phyloP scores from a whole-genome alignment of 2,888 invertebrate species.

The Villa cingulata region DNA sequence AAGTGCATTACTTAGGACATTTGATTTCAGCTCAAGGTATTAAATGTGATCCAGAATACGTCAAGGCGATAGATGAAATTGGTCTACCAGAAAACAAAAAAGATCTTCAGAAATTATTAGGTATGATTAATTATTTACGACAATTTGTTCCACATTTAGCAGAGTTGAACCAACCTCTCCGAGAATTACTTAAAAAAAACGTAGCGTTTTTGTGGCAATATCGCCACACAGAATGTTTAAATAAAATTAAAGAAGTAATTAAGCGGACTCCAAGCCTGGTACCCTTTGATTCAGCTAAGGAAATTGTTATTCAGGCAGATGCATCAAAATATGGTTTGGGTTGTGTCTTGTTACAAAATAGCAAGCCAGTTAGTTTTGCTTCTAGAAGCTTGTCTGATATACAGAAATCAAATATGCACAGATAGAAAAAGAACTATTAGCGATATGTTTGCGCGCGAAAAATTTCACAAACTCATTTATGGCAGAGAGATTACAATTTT shows the following conservation, averaged over 20 bases:
- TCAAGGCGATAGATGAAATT: slow-evolving; percentile 3
- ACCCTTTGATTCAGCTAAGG: neutral
- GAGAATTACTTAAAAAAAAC: neutral
- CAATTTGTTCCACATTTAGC: slow-evolving; percentile 1
- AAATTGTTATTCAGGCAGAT: slow-evolving; percentile 4
- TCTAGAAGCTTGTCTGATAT: slow-evolving; percentile 18
- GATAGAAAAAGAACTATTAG: slow-evolving; percentile 14
- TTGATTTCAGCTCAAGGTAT: slow-evolving; percentile 10
- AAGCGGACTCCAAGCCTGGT: neutral
- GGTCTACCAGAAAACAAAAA: slow-evolving; percentile 4
- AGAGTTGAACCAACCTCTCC: neutral
- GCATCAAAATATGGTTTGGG: slow-evolving; percentile 9
- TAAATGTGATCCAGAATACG: slow-evolving; percentile 4
- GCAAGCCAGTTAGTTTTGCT: slow-evolving; percentile 13
- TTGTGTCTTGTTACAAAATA: slow-evolving; percentile 6
- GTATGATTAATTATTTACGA: slow-evolving; percentile 13
- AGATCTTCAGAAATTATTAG: slow-evolving; percentile 8
- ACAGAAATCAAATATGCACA: slow-evolving; percentile 14
- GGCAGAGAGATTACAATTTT: too few relatives aligned
- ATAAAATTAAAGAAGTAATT: neutral
- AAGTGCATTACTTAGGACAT: slow-evolving; percentile 21
- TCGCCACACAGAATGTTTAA: slow-evolving; percentile 5
- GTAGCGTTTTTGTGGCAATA: slow-evolving; percentile 20
- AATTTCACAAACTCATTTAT: too few relatives aligned
- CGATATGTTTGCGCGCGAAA: slow-evolving; percentile 12